phyloP scores from a whole-genome alignment of 53 echinoderm and acorn worm species.

The Zoroaster sp. region DNA sequence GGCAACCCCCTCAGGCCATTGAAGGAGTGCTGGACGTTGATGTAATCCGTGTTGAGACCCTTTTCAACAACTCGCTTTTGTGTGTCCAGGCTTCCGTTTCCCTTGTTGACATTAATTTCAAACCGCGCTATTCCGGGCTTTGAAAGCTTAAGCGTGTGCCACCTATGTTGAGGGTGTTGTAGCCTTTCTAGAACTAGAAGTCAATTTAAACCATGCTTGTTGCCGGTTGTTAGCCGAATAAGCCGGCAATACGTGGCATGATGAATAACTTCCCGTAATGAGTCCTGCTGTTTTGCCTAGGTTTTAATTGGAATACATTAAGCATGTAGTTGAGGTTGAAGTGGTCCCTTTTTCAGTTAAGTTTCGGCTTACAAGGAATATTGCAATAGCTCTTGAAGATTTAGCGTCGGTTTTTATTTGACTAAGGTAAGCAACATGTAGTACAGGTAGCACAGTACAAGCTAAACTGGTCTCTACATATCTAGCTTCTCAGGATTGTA shows the following conservation, averaged over 20 bases:
- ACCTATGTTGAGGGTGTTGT: background rate
- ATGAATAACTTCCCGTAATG: constrained; percentile 15
- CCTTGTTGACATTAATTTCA: constrained; percentile 50
- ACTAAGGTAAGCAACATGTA: too few species aligned
- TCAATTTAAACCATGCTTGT: background rate
- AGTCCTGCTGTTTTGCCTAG: background rate
- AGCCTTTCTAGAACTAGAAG: background rate
- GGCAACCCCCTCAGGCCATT: background rate
- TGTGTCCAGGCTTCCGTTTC: background rate
- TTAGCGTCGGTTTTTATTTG: too few species aligned
- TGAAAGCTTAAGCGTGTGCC: background rate
- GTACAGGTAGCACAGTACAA: too few species aligned
- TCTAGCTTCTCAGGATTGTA: too few species aligned
- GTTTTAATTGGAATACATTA: background rate
- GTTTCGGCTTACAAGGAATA: too few species aligned
- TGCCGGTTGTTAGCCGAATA: background rate
- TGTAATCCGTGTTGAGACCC: background rate
- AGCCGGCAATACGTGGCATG: background rate
- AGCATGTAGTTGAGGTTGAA: too few species aligned
- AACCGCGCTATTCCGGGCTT: constrained; percentile 9
- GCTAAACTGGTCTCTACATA: too few species aligned
- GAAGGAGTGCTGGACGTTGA: background rate
- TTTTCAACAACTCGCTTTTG: constrained; percentile 45
- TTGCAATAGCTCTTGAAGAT: too few species aligned
- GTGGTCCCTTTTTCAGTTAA: too few species aligned